Conservation (phyloP, 64 coral and sea anemone species). For the Catalaphyllia jardinei region DNA sequence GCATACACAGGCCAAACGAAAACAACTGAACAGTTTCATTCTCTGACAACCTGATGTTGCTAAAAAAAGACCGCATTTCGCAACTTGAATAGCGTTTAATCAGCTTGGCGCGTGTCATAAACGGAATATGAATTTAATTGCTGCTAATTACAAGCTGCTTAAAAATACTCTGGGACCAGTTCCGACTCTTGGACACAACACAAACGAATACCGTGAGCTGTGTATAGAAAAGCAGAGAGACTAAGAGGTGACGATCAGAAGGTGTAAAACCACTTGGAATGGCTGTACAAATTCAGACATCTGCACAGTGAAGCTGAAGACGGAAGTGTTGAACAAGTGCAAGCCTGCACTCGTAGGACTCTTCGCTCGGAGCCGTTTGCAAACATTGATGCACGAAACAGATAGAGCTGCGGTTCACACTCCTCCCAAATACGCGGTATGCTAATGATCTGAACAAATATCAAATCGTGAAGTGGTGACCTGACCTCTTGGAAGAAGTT, state of each 20-base stretch:
- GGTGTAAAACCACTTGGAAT: not conserved
- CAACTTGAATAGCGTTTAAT: constrained; percentile 24
- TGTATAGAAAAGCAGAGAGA: not conserved
- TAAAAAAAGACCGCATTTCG: constrained; percentile 7
- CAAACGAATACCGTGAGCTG: not conserved
- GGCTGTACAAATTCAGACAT: not conserved
- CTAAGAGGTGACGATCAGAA: too few species aligned
- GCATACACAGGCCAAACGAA: not conserved
- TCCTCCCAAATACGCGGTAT: not conserved
- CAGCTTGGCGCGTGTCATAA: constrained; percentile 26
- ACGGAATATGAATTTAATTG: constrained; percentile 28
- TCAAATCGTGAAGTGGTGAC: not conserved
- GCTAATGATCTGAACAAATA: constrained; percentile 20
- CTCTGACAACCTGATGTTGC: not conserved
- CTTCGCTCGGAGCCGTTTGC: not conserved
- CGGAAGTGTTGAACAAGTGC: not conserved
- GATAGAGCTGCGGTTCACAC: not conserved
- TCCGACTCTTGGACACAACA: not conserved
- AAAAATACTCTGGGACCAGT: not conserved
- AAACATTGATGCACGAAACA: constrained; percentile 23
- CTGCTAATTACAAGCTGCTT: constrained; percentile 9
- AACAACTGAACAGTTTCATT: not conserved
- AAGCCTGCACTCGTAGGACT: not conserved
- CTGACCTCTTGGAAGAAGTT: not conserved
- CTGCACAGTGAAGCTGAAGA: not conserved